phyloP scores from a whole-genome alignment of 2,113 vertebrate genomes.

The Chloroceryle aenea region DNA sequence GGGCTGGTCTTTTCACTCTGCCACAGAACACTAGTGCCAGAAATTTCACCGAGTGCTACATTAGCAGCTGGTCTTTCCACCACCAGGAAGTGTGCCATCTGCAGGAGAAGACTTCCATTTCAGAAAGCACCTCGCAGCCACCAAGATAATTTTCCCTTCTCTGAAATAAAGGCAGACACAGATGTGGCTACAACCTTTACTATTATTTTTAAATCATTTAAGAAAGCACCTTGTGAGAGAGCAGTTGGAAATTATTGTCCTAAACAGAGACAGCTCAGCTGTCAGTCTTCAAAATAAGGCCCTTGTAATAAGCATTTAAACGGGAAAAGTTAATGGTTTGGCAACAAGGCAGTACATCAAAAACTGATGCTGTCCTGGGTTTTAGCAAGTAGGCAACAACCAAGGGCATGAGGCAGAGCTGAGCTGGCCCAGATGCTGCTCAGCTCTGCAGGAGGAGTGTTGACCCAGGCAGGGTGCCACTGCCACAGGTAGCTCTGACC shows the following conservation, averaged over 20 bases:
- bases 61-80: constrained; percentile 30
- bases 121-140: constrained; percentile 3
- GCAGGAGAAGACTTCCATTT: constrained; percentile 29
- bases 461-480: not conserved
- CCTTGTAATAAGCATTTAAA: constrained; percentile 10
- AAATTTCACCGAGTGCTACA: constrained; percentile 12
- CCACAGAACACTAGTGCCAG: not conserved
- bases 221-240: constrained; percentile 25
- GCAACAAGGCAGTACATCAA: not conserved
- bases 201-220: constrained; percentile 14
- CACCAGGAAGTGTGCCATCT: not conserved
- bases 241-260: constrained; percentile 32
- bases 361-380: not conserved
- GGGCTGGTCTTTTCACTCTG: constrained; percentile 22
- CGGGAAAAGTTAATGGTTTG: not conserved
- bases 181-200: constrained; percentile 41
- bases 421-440: not conserved
- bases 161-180: not conserved
- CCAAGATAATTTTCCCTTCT: not conserved
- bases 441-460: not conserved
- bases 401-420: not conserved
- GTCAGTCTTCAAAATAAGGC: constrained; percentile 23
- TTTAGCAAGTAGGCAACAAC: not conserved
- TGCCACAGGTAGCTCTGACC: accelerated
- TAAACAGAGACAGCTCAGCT: constrained; percentile 17